phyloP scores from a whole-genome alignment of 2,888 invertebrate genomes.

The Scaptomyza caliginosa region DNA sequence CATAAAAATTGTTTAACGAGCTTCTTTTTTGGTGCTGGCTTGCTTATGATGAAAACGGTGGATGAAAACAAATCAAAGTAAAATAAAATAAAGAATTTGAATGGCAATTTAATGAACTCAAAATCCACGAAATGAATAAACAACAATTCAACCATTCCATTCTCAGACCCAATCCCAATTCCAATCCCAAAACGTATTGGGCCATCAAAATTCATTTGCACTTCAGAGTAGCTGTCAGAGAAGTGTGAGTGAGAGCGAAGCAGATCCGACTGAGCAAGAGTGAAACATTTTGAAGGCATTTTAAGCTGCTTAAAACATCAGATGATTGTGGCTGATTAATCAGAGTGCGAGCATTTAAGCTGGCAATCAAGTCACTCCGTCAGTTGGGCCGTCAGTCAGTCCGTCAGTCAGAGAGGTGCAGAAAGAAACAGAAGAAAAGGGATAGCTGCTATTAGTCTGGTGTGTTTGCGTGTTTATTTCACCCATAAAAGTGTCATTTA shows the following conservation, averaged over 20 bases:
- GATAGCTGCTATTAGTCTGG: neutral
- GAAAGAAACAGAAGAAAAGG: neutral
- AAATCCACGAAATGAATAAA: slow-evolving; percentile 74
- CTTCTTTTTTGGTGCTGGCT: slow-evolving; percentile 12
- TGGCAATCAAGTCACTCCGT: slow-evolving; percentile 21
- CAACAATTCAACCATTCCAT: slow-evolving; percentile 12
- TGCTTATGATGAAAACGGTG: slow-evolving; percentile 51
- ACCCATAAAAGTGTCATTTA: slow-evolving; percentile 79
- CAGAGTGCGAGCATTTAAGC: slow-evolving; percentile 78
- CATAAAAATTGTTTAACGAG: slow-evolving; percentile 73
- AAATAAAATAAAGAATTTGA: slow-evolving; percentile 65
- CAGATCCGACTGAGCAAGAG: neutral
- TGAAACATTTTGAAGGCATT: slow-evolving; percentile 48
- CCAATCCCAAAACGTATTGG: slow-evolving; percentile 53
- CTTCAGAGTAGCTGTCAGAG: slow-evolving; percentile 55
- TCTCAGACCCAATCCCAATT: slow-evolving; percentile 8
- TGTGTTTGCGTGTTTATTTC: slow-evolving; percentile 58
- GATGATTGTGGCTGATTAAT: slow-evolving; percentile 79
- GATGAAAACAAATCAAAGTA: slow-evolving; percentile 47
- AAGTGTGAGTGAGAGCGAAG: neutral
- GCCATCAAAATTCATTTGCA: slow-evolving; percentile 79
- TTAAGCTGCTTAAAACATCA: slow-evolving; percentile 80
- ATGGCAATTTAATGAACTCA: slow-evolving; percentile 79
- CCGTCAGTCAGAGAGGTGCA: neutral
- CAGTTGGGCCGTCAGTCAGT: neutral